Evolutionary conservation across 2,113 vertebrate genomes (phyloP), one percentile per base, ranked within the genome.

Genomic region (Acanthochromis polyacanthus): DNA sequence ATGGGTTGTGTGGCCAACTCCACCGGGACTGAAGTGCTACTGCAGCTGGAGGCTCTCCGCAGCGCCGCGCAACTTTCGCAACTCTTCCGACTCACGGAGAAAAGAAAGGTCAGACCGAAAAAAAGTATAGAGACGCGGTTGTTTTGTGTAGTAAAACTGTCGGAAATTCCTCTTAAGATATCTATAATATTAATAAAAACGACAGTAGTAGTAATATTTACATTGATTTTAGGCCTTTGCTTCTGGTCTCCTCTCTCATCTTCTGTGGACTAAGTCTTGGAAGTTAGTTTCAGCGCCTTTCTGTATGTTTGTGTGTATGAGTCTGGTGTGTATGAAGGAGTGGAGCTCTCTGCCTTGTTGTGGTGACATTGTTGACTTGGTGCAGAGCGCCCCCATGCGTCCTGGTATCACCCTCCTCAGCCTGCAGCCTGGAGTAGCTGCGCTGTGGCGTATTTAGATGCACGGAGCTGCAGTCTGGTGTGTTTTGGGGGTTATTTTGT

Each of bases 1-100:
- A 95, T 95, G 95, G 95, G 95, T 92, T 95, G 94, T 46, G 94
- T 95, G 67, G 92, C 93, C 88, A 94, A 95, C 94, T 94, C 94
- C 93, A 86, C 93, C 90, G 95, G 94, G 93, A 95, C 95, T 71
- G 93, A 95, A 87, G 90, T 88, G 90, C 90, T 95, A 11, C 90
- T 94, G 88, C 93, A 94, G 89, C 90, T 95, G 93, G 94, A 95
- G 86, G 91, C 94, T 91, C 90, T 95, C 59, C 93, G 93, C 89
- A 91, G 86, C 90, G 93, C 92, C 85, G 92, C 92, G 90, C 94
- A 92, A 91, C 94, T 95, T 88, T 92, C 93, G 8, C 93, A 95
- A 92, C 92, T 95, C 82, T 85, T 92, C 78, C 91, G 88, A 10
- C 93, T 94, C 65, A 82, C 93, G 84, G 94, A 93, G 87, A 94